Percentiles rank a stretch among this genome's conserved stretches.
phyloP scores from a whole-genome alignment of 2,797 vertebrate genomes.

The Propithecus perrieri region DNA sequence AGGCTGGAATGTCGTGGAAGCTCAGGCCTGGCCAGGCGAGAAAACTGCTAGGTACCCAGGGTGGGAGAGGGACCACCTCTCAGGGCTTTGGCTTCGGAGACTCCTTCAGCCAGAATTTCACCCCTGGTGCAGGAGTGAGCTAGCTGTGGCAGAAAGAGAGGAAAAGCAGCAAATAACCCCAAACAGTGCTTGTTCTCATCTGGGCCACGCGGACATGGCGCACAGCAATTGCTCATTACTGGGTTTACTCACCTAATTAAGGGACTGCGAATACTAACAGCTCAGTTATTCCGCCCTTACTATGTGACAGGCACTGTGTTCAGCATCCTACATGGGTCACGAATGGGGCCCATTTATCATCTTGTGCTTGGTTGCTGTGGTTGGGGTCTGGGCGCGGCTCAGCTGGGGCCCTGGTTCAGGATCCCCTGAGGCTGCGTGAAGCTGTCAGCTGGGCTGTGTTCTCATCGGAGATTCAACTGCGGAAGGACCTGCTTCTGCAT shows the following conservation, averaged over 20 bases:
- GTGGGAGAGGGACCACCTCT: background rate
- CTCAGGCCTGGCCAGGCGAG: background rate
- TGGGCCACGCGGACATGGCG: accelerated
- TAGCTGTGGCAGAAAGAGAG: accelerated
- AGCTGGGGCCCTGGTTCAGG: too few relatives aligned
- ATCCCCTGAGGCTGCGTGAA: background rate
- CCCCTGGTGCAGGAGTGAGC: background rate
- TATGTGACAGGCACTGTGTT: accelerated
- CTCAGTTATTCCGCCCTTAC: background rate
- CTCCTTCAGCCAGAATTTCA: background rate
- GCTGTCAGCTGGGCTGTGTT: background rate
- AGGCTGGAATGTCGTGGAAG: background rate
- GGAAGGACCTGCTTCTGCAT: background rate
- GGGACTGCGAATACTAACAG: too few relatives aligned
- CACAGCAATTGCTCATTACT: accelerated
- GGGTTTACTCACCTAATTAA: too few relatives aligned
- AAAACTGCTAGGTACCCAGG: accelerated
- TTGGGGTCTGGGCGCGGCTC: background rate
- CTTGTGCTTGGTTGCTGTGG: background rate
- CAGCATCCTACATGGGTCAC: background rate
- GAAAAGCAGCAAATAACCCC: background rate
- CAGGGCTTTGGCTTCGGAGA: background rate
- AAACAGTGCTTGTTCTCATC: background rate
- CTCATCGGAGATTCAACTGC: background rate
- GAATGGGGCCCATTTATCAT: background rate